Conservation (phyloP, 2,113 vertebrate genomes). For the Sterrhoptilus dennistouni region DNA sequence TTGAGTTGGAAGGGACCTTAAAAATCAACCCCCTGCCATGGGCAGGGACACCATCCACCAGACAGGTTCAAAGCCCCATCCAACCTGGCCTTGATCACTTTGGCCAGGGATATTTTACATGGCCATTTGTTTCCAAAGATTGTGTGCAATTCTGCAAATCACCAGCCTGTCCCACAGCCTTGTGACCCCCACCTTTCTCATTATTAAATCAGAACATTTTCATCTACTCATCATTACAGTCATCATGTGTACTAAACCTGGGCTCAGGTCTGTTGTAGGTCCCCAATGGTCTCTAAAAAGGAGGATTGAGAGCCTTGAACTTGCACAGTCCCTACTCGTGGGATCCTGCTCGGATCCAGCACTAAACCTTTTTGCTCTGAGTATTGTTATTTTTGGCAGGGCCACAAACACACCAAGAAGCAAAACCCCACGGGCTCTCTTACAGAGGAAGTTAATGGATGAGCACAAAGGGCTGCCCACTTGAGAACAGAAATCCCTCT, state of each 20-base stretch:
- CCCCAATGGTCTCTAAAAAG: background rate
- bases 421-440: rapidly evolving
- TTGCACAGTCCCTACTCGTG: rapidly evolving
- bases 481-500: background rate
- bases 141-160: background rate
- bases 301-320: background rate
- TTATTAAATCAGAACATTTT: background rate
- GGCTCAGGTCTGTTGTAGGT: background rate
- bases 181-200: background rate
- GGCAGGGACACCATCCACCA: background rate
- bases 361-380: background rate
- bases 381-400: background rate
- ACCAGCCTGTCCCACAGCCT: background rate
- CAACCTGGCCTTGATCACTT: background rate
- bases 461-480: background rate
- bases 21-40: background rate
- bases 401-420: background rate
- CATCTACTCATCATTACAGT: background rate
- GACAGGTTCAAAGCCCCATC: background rate
- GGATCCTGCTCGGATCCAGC: background rate
- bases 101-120: background rate
- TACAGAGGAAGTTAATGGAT: background rate
- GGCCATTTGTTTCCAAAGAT: background rate
- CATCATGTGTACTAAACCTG: background rate
- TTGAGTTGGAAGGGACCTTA: background rate